Evolutionary conservation across 2,888 invertebrate genomes (phyloP).

Genomic region (Charanyca ferruginea): DNA sequence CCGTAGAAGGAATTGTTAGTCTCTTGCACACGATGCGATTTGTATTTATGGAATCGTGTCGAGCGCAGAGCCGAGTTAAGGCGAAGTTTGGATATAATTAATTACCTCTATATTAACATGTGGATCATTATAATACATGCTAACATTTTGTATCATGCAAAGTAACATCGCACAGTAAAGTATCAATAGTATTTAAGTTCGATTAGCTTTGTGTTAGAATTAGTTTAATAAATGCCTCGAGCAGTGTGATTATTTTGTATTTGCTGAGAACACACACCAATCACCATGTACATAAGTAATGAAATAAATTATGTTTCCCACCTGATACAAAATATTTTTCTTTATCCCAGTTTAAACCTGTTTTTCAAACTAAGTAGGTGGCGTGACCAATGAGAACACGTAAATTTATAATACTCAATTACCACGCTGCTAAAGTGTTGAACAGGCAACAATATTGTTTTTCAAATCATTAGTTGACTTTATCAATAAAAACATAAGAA

Average conservation of each 20-base stretch:
- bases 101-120: constrained; percentile 56
- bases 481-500: constrained; percentile 53
- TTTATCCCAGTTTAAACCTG: constrained; percentile 27
- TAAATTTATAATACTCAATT: constrained; percentile 9
- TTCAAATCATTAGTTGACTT: constrained; percentile 4
- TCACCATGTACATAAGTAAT: constrained; percentile 86
- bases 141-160: constrained; percentile 79
- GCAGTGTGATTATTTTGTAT: constrained; percentile 81
- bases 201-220: constrained; percentile 80
- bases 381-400: constrained; percentile 9
- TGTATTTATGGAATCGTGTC: constrained; percentile 48
- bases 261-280: constrained; percentile 81
- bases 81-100: constrained; percentile 55
- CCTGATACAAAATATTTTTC: constrained; percentile 66
- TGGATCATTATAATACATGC: constrained; percentile 72
- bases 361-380: constrained; percentile 15
- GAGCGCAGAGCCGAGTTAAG: constrained; percentile 37
- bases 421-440: background rate
- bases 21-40: constrained; percentile 56
- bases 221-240: constrained; percentile 69
- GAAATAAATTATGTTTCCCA: constrained; percentile 88
- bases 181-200: constrained; percentile 74
- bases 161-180: constrained; percentile 78
- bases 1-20: constrained; percentile 73
- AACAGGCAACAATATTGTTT: constrained; percentile 13